These are phyloP conservation scores for Bergia puertoricense DNA, from an alignment of 92 coral and sea anemone genomes.

Conservation along the genomic window DNA sequence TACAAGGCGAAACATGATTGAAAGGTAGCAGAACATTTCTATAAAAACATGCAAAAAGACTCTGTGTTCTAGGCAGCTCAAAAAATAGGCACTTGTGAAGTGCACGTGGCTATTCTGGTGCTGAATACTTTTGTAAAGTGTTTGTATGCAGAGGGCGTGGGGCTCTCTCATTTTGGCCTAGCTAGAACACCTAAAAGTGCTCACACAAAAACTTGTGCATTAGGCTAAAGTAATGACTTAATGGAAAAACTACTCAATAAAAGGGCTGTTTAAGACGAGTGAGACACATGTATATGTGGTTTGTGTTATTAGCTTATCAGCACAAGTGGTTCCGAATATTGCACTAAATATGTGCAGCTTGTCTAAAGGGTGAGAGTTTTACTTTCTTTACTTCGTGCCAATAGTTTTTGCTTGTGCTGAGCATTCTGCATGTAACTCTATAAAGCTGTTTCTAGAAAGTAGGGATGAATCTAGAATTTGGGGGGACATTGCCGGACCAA, in stretches of 20 bases:
- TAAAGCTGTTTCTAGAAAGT: neutral
- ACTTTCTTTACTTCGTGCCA: too few species aligned
- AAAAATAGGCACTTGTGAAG: too few species aligned
- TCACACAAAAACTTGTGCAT: neutral
- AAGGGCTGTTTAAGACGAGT: neutral
- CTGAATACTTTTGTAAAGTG: too few species aligned
- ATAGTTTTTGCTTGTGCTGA: neutral
- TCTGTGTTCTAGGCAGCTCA: too few species aligned
- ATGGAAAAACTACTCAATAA: neutral
- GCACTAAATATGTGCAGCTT: neutral
- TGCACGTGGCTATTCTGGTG: too few species aligned
- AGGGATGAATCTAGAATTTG: neutral
- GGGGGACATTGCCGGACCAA: neutral
- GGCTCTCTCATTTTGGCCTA: too few species aligned
- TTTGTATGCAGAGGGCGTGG: too few species aligned
- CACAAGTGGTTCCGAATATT: too few species aligned
- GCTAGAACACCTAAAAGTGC: neutral
- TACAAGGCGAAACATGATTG: neutral
- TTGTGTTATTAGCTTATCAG: too few species aligned
- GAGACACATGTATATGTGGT: too few species aligned
- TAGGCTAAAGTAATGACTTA: neutral
- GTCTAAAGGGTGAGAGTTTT: neutral
- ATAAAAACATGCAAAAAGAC: neutral
- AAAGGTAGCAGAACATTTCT: too few species aligned
- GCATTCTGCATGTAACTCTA: neutral